Base-by-base conservation (phyloP, 2,888 invertebrate species). In the Disparrhopalites patrizii region DNA sequence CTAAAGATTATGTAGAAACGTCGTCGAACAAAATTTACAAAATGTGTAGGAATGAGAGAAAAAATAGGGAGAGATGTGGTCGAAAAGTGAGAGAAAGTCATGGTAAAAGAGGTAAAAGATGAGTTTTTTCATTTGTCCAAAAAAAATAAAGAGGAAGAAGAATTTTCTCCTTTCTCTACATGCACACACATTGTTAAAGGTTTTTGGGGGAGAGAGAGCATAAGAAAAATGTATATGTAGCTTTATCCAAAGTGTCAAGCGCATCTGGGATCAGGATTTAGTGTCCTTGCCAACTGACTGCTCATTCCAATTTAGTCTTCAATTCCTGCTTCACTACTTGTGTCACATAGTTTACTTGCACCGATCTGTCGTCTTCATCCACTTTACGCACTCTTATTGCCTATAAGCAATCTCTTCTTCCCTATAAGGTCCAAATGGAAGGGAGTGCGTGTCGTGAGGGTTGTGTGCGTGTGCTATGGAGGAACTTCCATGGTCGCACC, bases 241-340 rank as follows among this genome's bases (percentile, higher is more conserved):
- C 36, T 52, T 62, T 38, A 50, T 50, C 23, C 62, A 28, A 31
- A 54, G 43, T 63, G 62, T 63, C 62, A 63, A 54, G 43, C 47
- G 52, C 62, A 63, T 63, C 62, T 63, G 62, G 55, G 43, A 27
- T 55, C 30, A 28, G 55, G 43, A 63, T 63, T 63, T 63, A 63
- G 62, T 63, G 62, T 55, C 62, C 43, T 27, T 51, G 30, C 66
- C 66, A 60, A 65, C 65, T 65, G 62, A 62, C 62, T 62, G 51
- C 62, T 65, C 61, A 60, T 51, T 52, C 51, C 56, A 56, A 56
- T 56, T 56, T 56, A 33, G 60, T 60, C 47, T 55, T 63, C 61
- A 51, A 47, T 61, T 60, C 50, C 47, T 47, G 20, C 50, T 51
- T 61, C 43, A 31, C 60, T 50, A 43, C 60, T 30, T 60, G 56